These are phyloP conservation scores for Salmo trutta DNA, from an alignment of 2,797 vertebrate species.

Conservation along the genomic window DNA sequence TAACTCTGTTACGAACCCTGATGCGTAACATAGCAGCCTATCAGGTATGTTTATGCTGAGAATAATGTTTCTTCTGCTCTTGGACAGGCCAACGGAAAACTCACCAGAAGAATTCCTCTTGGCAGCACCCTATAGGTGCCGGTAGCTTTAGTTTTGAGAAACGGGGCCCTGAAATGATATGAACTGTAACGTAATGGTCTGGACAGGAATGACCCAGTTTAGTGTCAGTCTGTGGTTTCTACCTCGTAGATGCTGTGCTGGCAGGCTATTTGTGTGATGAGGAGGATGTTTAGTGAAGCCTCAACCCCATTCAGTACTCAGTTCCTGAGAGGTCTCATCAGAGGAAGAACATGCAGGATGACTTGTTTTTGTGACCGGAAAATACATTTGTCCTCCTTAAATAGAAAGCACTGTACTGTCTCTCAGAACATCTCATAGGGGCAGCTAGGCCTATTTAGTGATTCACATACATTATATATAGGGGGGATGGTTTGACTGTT, in stretches of 20 bases:
- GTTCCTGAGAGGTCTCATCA: conserved; percentile 7
- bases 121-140: conserved; percentile 21
- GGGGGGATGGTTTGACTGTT: background rate
- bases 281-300: conserved; percentile 6
- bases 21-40: conserved; percentile 21
- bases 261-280: background rate
- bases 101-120: conserved; percentile 28
- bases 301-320: background rate
- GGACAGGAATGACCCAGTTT: conserved; percentile 46
- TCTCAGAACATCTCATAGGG: background rate
- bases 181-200: conserved; percentile 42
- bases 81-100: conserved; percentile 49
- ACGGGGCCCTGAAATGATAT: conserved; percentile 39
- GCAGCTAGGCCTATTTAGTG: background rate
- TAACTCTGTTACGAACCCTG: conserved; percentile 2
- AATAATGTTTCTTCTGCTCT: conserved; percentile 28
- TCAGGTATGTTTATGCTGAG: conserved; percentile 32
- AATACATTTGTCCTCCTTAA: conserved; percentile 6
- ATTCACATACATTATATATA: background rate
- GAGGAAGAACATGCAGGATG: background rate
- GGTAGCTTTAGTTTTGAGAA: conserved; percentile 48
- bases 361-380: conserved; percentile 10
- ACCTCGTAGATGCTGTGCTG: background rate
- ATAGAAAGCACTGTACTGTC: background rate
- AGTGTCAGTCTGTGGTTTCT: conserved; percentile 13